Evolutionary conservation across 1,140 invertebrate species (phyloP).

Genomic region (Tribolium madens): DNA sequence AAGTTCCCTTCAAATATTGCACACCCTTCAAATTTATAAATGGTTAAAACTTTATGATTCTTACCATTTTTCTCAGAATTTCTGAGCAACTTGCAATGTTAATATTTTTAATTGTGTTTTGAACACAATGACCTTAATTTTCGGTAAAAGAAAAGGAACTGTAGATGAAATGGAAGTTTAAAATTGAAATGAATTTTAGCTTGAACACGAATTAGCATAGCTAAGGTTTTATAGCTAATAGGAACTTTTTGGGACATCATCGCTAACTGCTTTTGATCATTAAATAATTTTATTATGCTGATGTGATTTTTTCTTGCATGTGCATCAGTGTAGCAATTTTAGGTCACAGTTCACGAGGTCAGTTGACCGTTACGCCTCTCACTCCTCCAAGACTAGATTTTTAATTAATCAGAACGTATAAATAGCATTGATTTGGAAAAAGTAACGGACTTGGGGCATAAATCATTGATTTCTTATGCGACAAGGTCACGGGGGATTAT

Average conservation of each 20-base stretch:
- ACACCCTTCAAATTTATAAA: too few species aligned
- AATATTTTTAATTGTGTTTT: too few species aligned
- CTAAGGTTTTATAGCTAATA: neutral
- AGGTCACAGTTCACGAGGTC: constrained; percentile 29
- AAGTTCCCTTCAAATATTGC: too few species aligned
- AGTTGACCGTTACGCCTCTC: constrained; percentile 38
- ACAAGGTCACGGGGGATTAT: neutral
- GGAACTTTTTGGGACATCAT: too few species aligned
- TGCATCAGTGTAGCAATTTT: neutral
- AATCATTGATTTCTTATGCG: constrained; percentile 3
- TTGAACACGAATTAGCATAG: neutral
- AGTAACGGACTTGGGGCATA: neutral
- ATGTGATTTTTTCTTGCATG: neutral
- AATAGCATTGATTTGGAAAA: neutral
- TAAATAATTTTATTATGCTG: neutral
- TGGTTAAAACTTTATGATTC: too few species aligned
- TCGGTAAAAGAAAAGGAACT: too few species aligned
- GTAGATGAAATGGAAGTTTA: too few species aligned
- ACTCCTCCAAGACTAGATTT: constrained; percentile 10
- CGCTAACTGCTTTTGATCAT: neutral
- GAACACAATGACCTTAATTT: too few species aligned
- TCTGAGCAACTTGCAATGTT: too few species aligned
- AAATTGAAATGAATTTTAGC: too few species aligned
- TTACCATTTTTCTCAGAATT: too few species aligned
- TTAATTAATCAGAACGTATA: constrained; percentile 9